Conservation (phyloP, 2,888 invertebrate genomes). For the Gari tellinella region DNA sequence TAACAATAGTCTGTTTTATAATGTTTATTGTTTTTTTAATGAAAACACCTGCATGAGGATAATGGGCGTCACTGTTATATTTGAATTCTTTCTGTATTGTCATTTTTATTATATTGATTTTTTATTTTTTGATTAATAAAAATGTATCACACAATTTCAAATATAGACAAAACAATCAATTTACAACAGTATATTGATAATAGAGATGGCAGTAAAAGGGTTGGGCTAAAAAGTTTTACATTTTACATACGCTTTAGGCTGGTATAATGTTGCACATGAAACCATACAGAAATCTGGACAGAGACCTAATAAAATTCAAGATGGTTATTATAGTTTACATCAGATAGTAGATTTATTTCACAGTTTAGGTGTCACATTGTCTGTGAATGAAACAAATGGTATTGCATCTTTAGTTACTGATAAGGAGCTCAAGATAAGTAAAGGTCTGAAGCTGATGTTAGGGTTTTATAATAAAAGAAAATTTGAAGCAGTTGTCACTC, state of each 20-base stretch:
- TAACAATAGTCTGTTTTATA: constrained; percentile 25
- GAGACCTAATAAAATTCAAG: too few species aligned
- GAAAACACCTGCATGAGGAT: constrained; percentile 6
- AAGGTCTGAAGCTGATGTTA: too few species aligned
- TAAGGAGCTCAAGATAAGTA: too few species aligned
- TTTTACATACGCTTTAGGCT: constrained; percentile 35
- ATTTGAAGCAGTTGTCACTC: too few species aligned
- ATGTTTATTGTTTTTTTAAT: constrained; percentile 12
- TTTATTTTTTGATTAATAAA: too few species aligned
- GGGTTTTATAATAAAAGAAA: too few species aligned
- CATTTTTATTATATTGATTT: constrained; percentile 15
- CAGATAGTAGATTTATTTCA: too few species aligned
- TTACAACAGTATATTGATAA: constrained; percentile 46
- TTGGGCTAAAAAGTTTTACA: constrained; percentile 35
- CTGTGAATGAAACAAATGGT: too few species aligned
- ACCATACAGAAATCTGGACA: too few species aligned
- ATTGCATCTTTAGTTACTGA: too few species aligned
- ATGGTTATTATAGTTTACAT: constrained; percentile 36
- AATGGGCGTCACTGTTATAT: constrained; percentile 10
- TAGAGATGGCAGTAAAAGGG: constrained; percentile 24
- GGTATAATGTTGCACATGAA: constrained; percentile 38
- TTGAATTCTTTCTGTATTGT: constrained; percentile 22
- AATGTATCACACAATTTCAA: constrained; percentile 23
- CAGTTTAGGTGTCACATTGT: too few species aligned
- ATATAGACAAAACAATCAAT: constrained; percentile 29